phyloP scores from a whole-genome alignment of 2,888 invertebrate species.

The Dynastes tityus region DNA sequence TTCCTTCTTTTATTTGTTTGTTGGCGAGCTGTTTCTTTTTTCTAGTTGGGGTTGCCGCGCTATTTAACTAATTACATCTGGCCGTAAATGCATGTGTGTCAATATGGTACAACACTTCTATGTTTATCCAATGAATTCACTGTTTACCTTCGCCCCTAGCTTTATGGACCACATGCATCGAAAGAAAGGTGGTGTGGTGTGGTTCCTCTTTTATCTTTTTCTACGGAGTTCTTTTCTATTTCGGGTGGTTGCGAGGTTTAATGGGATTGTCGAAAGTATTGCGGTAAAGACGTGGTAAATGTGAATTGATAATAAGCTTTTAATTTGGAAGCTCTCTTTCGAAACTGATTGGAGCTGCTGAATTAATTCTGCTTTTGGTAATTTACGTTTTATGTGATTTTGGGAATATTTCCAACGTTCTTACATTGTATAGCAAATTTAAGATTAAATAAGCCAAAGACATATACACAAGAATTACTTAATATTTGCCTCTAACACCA shows the following conservation, averaged over 20 bases:
- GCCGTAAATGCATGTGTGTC: slow-evolving; percentile 40
- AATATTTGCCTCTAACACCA: too few relatives aligned
- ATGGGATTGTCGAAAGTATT: slow-evolving; percentile 10
- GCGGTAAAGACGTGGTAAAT: not conserved
- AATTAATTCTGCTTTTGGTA: too few relatives aligned
- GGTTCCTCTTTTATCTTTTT: slow-evolving; percentile 18
- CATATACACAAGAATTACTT: too few relatives aligned
- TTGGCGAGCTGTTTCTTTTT: slow-evolving; percentile 1
- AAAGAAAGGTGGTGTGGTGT: slow-evolving; percentile 17
- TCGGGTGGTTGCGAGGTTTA: not conserved
- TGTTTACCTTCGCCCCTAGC: slow-evolving; percentile 33
- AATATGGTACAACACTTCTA: slow-evolving; percentile 42
- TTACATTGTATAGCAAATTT: too few relatives aligned
- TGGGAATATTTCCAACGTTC: too few relatives aligned
- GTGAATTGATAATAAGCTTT: too few relatives aligned
- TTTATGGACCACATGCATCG: slow-evolving; percentile 35
- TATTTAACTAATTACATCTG: slow-evolving; percentile 45
- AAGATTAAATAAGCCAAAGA: too few relatives aligned
- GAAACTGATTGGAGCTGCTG: too few relatives aligned
- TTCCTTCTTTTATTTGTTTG: slow-evolving; percentile 3
- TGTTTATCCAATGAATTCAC: slow-evolving; percentile 34
- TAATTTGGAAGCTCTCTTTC: too few relatives aligned
- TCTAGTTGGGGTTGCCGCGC: slow-evolving; percentile 5
- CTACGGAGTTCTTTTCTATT: not conserved
- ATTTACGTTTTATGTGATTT: too few relatives aligned